Percentiles rank a stretch among this genome's conserved stretches.
Evolutionary conservation across 2,113 vertebrate species (phyloP).

Genomic region (Cygnus atratus): DNA sequence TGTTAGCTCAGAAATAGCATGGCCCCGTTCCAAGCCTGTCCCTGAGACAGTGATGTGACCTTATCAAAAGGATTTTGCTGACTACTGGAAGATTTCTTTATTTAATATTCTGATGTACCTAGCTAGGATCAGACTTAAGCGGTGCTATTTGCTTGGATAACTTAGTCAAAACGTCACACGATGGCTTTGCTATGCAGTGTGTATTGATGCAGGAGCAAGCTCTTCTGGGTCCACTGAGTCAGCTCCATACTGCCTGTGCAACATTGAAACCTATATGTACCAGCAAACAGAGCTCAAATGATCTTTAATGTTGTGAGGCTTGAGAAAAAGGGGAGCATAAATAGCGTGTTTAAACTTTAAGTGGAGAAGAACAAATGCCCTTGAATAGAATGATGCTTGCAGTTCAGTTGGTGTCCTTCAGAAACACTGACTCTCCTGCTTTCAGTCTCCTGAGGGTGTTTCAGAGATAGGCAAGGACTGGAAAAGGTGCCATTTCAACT

Average conservation of each 20-base stretch:
- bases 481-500: not conserved
- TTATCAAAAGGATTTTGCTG: conserved; percentile 47
- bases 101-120: conserved; percentile 41
- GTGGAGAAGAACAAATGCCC: not conserved
- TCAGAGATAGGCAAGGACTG: not conserved
- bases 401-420: not conserved
- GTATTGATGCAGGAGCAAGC: not conserved
- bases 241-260: not conserved
- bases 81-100: not conserved
- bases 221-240: not conserved
- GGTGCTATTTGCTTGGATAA: not conserved
- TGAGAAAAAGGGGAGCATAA: not conserved
- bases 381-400: not conserved
- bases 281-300: not conserved
- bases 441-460: not conserved
- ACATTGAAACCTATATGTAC: not conserved
- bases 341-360: not conserved
- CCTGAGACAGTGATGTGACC: conserved; percentile 8
- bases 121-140: not conserved
- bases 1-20: conserved; percentile 34
- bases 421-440: not conserved
- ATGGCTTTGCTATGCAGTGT: not conserved
- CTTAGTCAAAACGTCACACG: not conserved
- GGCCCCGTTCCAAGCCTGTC: not conserved
- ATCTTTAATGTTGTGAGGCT: not conserved